Evolutionary conservation across 2,797 vertebrate genomes (phyloP), one percentile per base, ranked within the genome.

Genomic region (Telmatherina bonti): DNA sequence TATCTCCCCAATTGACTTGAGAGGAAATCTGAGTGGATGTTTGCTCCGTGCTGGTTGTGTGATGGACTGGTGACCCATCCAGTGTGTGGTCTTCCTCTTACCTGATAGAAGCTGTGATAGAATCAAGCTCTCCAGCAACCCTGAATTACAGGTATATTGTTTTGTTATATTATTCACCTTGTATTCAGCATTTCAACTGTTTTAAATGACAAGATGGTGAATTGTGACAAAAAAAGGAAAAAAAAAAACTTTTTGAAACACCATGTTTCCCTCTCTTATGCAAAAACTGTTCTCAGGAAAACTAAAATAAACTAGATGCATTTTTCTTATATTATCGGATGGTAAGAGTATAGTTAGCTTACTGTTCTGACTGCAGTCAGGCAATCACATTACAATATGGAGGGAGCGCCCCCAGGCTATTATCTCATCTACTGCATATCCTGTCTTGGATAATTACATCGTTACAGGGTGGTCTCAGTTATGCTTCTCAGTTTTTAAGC

Each of bases 381-480:
- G 76, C 83, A 78, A 88, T 83, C 62, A 78, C 69, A 84, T 88
- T 89, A 74, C 55, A 60, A 68, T 70, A 65, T 3, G 1, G 57
- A 60, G 57, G 18, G 68, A 75, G 79, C 22, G 65, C 78, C 73
- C 76, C 63, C 60, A 67, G 72, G 85, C 62, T 45, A 51, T 2
- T 24, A 78, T 74, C 58, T 70, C 73, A 74, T 74, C 84, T 36
- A 24, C 38, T 85, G 82, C 76, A 90, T 68, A 85, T 90, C 84
- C 84, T 82, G 77, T 73, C 53, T 60, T 24, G 59, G 72, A 51
- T 79, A 83, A 91, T 90, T 83, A 79, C 74, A 85, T 81, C 70
- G 82, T 86, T 83, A 54, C 78, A 31, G 69, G 82, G 88, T 85
- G 87, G 86, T 83, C 78, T 82, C 69, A 45, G 64, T 84, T 80